These are phyloP conservation scores for Maconellicoccus hirsutus DNA, from an alignment of 1,140 invertebrate species.

Conservation along the genomic window DNA sequence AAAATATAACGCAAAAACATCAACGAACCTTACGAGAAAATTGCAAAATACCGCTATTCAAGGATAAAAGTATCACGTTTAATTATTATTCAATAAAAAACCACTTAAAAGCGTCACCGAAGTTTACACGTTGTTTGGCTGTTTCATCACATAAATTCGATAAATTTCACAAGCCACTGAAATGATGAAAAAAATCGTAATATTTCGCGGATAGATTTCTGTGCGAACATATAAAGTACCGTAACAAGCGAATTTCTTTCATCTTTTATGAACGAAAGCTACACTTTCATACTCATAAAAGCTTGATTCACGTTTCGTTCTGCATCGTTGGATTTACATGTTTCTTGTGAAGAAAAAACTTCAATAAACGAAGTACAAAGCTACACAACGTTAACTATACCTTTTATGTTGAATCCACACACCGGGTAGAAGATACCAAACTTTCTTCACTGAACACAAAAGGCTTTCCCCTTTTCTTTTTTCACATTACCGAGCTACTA, in stretches of 20 bases:
- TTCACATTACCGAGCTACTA: not conserved
- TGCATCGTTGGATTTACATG: constrained; percentile 7
- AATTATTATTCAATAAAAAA: not conserved
- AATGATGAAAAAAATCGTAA: not conserved
- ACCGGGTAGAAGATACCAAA: constrained; percentile 2
- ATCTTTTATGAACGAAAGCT: constrained; percentile 5
- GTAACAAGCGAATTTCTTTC: constrained; percentile 8
- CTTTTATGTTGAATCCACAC: constrained; percentile 8
- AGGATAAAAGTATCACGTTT: not conserved
- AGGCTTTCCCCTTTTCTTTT: not conserved
- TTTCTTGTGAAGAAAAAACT: constrained; percentile 9
- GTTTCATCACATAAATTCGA: not conserved
- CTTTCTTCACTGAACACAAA: constrained; percentile 8
- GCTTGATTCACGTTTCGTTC: constrained; percentile 7
- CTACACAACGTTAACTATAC: constrained; percentile 4
- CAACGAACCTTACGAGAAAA: too few species aligned
- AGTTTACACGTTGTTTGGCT: not conserved
- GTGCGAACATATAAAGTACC: not conserved
- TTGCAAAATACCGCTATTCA: too few species aligned
- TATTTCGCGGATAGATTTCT: constrained; percentile 8
- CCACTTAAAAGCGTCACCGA: not conserved
- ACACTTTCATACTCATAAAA: not conserved
- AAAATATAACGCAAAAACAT: too few species aligned
- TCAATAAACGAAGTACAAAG: constrained; percentile 9
- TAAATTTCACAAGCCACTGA: not conserved